phyloP scores from a whole-genome alignment of 2,888 invertebrate species.

The Ophonus ardosiacus region DNA sequence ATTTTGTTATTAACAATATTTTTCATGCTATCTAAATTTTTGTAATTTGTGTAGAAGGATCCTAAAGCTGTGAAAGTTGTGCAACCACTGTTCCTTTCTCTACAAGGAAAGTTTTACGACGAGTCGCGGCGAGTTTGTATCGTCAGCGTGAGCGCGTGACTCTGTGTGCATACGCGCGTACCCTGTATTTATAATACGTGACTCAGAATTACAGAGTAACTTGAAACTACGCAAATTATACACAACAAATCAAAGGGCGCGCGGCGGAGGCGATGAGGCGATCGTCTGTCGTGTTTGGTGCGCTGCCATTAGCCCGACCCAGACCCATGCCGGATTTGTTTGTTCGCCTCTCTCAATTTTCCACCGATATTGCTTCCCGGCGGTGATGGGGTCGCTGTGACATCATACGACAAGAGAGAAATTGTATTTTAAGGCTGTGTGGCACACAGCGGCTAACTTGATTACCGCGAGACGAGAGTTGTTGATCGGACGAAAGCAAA shows the following conservation, averaged over 20 bases:
- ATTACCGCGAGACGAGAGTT: conserved; percentile 11
- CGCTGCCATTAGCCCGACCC: conserved; percentile 60
- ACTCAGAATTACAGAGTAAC: conserved; percentile 66
- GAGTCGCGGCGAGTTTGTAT: conserved; percentile 46
- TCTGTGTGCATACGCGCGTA: conserved; percentile 36
- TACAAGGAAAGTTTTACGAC: conserved; percentile 43
- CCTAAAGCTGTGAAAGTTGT: background rate
- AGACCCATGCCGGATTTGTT: conserved; percentile 49
- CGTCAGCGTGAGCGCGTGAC: conserved; percentile 36
- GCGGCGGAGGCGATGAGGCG: background rate
- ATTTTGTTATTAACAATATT: too few relatives aligned
- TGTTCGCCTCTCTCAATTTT: conserved; percentile 49
- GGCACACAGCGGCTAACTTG: conserved; percentile 47
- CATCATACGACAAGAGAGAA: conserved; percentile 29
- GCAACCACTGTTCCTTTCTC: background rate
- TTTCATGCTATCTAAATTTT: too few relatives aligned
- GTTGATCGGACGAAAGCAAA: background rate
- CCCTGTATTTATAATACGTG: conserved; percentile 66
- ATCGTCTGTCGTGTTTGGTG: conserved; percentile 2
- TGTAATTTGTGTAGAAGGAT: background rate
- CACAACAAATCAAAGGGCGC: conserved; percentile 67
- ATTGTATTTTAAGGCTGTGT: conserved; percentile 39
- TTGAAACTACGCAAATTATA: conserved; percentile 66
- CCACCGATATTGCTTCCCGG: conserved; percentile 20
- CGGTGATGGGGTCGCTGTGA: background rate